Evolutionary conservation across 1,140 invertebrate species (phyloP).

Genomic region (Drosophila fuyamai): DNA sequence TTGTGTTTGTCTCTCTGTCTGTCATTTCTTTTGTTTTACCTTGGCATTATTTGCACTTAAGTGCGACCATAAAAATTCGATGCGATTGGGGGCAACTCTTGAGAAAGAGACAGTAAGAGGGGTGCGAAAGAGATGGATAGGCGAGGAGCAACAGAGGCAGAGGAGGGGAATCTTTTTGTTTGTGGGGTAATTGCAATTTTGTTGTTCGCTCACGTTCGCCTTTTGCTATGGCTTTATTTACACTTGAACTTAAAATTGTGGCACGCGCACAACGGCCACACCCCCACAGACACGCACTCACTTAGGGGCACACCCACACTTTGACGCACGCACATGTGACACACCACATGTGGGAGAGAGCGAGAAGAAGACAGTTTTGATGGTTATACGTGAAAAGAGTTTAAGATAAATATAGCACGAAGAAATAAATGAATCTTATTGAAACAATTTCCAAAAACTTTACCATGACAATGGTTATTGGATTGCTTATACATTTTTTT

Average conservation of each 20-base stretch:
- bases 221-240: conserved; percentile 67
- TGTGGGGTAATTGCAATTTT: conserved; percentile 69
- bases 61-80: conserved; percentile 58
- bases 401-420: background rate
- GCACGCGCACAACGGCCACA: conserved; percentile 37
- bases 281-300: conserved; percentile 8
- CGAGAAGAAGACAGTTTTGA: background rate
- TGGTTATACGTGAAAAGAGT: conserved; percentile 1
- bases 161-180: conserved; percentile 12
- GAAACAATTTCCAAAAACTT: too few species aligned
- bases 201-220: conserved; percentile 56
- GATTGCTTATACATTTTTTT: too few species aligned
- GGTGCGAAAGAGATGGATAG: background rate
- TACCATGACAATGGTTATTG: too few species aligned
- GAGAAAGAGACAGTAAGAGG: background rate
- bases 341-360: background rate
- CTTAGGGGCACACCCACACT: conserved; percentile 8
- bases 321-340: background rate
- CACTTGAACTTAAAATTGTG: conserved; percentile 69
- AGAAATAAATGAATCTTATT: background rate
- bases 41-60: conserved; percentile 60
- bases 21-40: conserved; percentile 39
- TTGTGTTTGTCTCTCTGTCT: background rate
- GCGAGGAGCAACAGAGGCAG: conserved; percentile 4
- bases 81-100: conserved; percentile 39